Conservation (phyloP, 2,113 vertebrate species). For the Coryphaenoides rupestris region DNA sequence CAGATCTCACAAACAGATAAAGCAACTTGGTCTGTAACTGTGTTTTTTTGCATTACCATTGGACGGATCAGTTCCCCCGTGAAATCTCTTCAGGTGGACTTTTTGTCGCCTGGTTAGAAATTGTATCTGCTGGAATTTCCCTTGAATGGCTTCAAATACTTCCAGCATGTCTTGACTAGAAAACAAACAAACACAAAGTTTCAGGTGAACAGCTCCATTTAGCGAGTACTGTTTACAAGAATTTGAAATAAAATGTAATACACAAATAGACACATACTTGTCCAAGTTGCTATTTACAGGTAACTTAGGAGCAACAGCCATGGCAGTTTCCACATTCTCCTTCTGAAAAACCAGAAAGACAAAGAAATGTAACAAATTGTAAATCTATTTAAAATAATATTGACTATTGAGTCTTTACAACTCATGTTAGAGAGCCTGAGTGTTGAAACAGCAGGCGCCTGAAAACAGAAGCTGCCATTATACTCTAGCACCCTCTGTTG, state of each 20-base stretch:
- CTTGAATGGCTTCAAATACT: slow-evolving; percentile 85
- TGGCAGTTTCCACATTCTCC: slow-evolving; percentile 50
- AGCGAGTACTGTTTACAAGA: not conserved
- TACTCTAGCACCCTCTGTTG: slow-evolving; percentile 78
- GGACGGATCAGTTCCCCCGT: slow-evolving; percentile 77
- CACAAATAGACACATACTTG: slow-evolving; percentile 57
- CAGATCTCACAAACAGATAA: slow-evolving; percentile 6
- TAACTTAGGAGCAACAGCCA: slow-evolving; percentile 32
- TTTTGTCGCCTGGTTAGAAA: slow-evolving; percentile 86
- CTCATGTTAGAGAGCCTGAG: not conserved
- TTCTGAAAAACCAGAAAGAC: slow-evolving; percentile 49
- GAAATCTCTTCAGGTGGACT: slow-evolving; percentile 88
- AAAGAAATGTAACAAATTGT: slow-evolving; percentile 10
- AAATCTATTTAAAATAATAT: too few species aligned
- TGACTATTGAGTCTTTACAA: not conserved
- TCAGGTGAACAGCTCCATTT: not conserved
- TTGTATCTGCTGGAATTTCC: slow-evolving; percentile 88
- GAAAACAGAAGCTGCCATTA: slow-evolving; percentile 28
- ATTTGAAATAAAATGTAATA: not conserved
- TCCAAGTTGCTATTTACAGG: slow-evolving; percentile 49
- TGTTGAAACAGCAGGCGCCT: not conserved
- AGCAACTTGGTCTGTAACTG: slow-evolving; percentile 11
- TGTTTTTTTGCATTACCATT: slow-evolving; percentile 81
- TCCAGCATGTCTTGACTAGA: slow-evolving; percentile 83
- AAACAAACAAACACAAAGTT: slow-evolving; percentile 34